Evolutionary conservation across 2,888 invertebrate species (phyloP), one percentile per base, ranked within the genome.

Genomic region (Troides aeacus): DNA sequence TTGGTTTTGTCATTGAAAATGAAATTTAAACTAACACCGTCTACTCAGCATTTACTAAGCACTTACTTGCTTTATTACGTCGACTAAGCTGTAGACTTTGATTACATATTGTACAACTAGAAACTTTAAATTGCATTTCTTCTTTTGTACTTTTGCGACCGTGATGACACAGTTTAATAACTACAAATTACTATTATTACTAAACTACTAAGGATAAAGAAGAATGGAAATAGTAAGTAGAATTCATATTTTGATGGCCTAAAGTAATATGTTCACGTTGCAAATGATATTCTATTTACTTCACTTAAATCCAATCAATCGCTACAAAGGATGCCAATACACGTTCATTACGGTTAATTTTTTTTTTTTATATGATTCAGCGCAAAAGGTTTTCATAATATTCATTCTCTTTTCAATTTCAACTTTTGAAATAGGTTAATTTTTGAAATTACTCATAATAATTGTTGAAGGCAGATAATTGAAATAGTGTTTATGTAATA

Each of bases 1-100:
- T 70, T 70, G 69, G 69, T 66, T 70, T 70, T 70, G 69, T 70
- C 66, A 58, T 50, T 66, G 69, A 70, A 70, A 70, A 70, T 65
- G 65, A 66, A 70, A 70, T 62, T 70, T 66, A 59, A 70, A 70
- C 69, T 65, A 65, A 57, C 62, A 46, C 30, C 39, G 53, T 62
- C 62, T 57, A 69, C 66, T 70, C 62, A 66, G 69, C 69, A 53
- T 70, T 69, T 62, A 69, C 65, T 69, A 62, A 69, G 65, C 64
- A 61, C 68, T 64, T 69, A 61, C 69, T 64, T 61, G 56, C 56
- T 69, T 69, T 61, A 65, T 69, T 65, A 62, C 62, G 62, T 62
- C 64, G 57, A 50, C 57, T 65, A 65, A 58, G 58, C 50, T 42
- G 46, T 23, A 15, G 39, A 68, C 42, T 62, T 58, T 58, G 62